Evolutionary conservation across 2,797 vertebrate genomes (phyloP).

Genomic region (Sebastes hubbsi): DNA sequence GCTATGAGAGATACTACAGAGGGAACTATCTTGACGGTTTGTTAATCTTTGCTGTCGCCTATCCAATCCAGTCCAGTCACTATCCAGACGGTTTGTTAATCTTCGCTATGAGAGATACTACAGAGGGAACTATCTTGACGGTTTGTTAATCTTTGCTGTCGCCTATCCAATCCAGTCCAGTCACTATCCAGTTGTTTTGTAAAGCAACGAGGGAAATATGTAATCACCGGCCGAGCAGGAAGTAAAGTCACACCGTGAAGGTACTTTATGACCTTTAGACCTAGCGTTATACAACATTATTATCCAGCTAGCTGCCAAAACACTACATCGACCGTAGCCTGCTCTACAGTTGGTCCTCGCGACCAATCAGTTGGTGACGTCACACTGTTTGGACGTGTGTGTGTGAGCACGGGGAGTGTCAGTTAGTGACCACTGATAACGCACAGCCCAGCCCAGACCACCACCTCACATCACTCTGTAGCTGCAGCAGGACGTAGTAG

Average conservation of each 20-base stretch:
- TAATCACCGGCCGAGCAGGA: not conserved
- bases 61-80: too few relatives aligned
- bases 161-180: not conserved
- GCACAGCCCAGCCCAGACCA: constrained; percentile 8
- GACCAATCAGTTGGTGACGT: constrained; percentile 43
- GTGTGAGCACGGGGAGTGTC: constrained; percentile 37
- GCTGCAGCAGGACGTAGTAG: not conserved
- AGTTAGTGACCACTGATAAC: not conserved
- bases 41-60: too few relatives aligned
- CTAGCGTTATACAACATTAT: not conserved
- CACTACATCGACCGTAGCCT: not conserved
- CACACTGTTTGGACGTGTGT: not conserved
- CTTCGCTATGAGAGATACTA: not conserved
- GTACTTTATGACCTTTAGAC: constrained; percentile 2
- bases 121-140: not conserved
- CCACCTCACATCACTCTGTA: constrained; percentile 15
- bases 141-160: constrained; percentile 12
- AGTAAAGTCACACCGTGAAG: not conserved
- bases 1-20: too few relatives aligned
- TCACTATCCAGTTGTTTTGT: constrained; percentile 5
- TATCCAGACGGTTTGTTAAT: too few relatives aligned
- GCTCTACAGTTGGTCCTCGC: not conserved
- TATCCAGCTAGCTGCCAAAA: not conserved
- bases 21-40: too few relatives aligned
- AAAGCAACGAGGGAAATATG: not conserved